A percentile compares a stretch with the other conserved stretches of the same genome.
Conservation (phyloP, 2,797 vertebrate genomes). For the Alectoris magna region DNA sequence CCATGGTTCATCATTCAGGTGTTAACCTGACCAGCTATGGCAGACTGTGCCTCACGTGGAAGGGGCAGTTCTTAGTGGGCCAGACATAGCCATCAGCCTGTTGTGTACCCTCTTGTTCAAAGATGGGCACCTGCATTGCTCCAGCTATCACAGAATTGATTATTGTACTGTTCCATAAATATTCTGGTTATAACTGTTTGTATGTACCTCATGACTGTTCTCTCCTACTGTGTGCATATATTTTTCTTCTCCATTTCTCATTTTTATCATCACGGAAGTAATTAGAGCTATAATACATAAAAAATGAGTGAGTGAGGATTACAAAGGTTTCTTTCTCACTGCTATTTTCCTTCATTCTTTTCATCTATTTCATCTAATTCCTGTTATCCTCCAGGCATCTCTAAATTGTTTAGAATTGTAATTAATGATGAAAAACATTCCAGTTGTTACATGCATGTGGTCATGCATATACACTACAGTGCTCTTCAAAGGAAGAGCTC, state of each 20-base stretch:
- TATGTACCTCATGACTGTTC: background rate
- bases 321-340: constrained; percentile 39
- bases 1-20: background rate
- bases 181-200: background rate
- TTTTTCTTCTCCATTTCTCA: background rate
- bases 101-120: rapidly evolving
- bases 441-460: constrained; percentile 56
- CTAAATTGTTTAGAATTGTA: constrained; percentile 49
- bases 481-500: constrained; percentile 46
- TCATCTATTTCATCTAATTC: constrained; percentile 56
- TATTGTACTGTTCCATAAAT: background rate
- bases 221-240: background rate
- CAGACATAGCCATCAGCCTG: background rate
- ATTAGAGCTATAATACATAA: constrained; percentile 35
- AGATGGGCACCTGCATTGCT: rapidly evolving
- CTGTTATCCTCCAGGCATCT: constrained; percentile 56
- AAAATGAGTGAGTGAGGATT: constrained; percentile 41
- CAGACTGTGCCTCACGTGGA: background rate
- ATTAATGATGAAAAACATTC: constrained; percentile 64
- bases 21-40: background rate
- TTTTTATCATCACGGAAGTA: constrained; percentile 39
- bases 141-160: background rate
- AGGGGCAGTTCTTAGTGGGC: background rate
- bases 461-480: constrained; percentile 5
- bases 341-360: constrained; percentile 47